Evolutionary conservation across 2,888 invertebrate species (phyloP).

Genomic region (Stenodera caucasica): DNA sequence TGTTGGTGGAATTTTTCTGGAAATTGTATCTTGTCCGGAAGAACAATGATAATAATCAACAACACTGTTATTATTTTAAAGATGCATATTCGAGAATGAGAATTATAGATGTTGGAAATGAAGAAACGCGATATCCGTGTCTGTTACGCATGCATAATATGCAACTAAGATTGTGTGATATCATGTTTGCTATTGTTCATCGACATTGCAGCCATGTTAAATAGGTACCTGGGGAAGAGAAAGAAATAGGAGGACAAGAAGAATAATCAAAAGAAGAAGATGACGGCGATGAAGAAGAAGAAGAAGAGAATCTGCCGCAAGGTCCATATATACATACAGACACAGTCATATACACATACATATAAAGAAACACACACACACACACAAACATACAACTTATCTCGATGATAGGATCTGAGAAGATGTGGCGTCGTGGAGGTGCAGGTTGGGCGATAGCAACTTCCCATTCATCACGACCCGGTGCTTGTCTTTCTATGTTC

Average conservation of each 20-base stretch:
- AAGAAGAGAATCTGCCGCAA: constrained; percentile 1
- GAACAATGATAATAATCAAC: not conserved
- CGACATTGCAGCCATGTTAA: constrained; percentile 13
- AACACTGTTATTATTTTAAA: not conserved
- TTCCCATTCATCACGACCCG: constrained; percentile 37
- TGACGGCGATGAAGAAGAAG: not conserved
- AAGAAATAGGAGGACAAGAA: not conserved
- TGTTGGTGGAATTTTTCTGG: not conserved
- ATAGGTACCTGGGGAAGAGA: constrained; percentile 3
- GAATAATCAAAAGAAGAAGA: not conserved
- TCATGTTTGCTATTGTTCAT: constrained; percentile 30
- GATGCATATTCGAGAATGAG: not conserved
- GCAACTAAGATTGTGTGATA: constrained; percentile 26
- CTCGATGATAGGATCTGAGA: constrained; percentile 34
- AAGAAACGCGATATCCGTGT: constrained; percentile 5
- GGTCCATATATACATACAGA: not conserved
- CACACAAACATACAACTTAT: constrained; percentile 22
- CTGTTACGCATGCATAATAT: constrained; percentile 29
- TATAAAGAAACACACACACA: not conserved
- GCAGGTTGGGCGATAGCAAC: constrained; percentile 34
- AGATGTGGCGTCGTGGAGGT: constrained; percentile 35
- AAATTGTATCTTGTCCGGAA: not conserved
- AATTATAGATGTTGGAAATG: not conserved
- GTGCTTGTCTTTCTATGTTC: constrained; percentile 28
- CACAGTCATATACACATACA: too few relatives aligned